A percentile compares a stretch with the other conserved stretches of the same genome.
Conservation (phyloP, 2,113 vertebrate genomes). For the Calypte anna region DNA sequence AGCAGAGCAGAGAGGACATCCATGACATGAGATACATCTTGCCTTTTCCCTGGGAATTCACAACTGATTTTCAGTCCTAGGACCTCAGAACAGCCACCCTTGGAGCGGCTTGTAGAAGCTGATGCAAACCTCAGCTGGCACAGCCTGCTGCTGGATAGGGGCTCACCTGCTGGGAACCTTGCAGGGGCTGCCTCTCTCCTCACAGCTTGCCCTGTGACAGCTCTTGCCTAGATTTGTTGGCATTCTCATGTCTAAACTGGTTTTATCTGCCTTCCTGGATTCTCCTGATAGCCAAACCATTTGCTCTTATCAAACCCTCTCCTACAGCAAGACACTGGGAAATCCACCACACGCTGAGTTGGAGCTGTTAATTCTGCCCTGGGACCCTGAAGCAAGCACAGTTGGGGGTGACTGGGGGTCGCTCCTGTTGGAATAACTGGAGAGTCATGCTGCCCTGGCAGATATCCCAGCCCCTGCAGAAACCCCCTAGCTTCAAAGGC, state of each 20-base stretch:
- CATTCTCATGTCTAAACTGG: not conserved
- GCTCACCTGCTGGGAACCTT: not conserved
- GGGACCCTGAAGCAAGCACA: not conserved
- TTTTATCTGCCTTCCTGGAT: not conserved
- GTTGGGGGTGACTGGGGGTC: not conserved
- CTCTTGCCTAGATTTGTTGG: not conserved
- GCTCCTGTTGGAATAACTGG: not conserved
- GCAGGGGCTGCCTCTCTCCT: not conserved
- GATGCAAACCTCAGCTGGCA: not conserved
- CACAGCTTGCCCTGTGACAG: not conserved
- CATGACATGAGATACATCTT: too few species aligned
- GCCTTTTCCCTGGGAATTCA: not conserved
- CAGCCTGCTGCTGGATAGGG: not conserved
- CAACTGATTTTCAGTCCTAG: not conserved
- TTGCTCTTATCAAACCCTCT: not conserved
- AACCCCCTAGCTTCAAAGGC: rapidly evolving
- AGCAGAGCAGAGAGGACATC: not conserved
- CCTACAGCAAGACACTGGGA: not conserved
- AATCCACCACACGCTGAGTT: not conserved
- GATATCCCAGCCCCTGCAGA: not conserved
- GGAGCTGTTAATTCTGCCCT: not conserved
- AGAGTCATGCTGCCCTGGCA: not conserved
- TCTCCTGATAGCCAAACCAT: not conserved
- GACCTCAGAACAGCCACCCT: not conserved
- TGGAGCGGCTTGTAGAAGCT: not conserved